Percentiles rank a stretch among this genome's conserved stretches.
Evolutionary conservation across 2,888 invertebrate species (phyloP).

Genomic region (Aplocera efformata): DNA sequence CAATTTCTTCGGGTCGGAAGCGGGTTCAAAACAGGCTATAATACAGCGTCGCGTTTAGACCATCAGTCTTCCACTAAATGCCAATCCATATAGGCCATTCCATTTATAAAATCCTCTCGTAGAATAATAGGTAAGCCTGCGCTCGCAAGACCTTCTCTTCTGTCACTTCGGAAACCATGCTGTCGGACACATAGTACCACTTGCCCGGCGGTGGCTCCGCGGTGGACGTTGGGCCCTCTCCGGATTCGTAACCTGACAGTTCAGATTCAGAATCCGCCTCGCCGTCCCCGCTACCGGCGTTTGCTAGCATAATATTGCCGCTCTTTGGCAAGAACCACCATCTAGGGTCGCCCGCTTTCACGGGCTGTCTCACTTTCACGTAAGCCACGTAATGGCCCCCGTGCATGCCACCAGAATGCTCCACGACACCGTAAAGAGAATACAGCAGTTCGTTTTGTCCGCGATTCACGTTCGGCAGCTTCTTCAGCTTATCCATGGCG

Average conservation of each 20-base stretch:
- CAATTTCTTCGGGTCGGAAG: too few species aligned
- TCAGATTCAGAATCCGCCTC: conserved; percentile 78
- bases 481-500: conserved; percentile 83
- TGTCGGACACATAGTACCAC: conserved; percentile 98
- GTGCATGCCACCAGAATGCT: conserved; percentile 94
- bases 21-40: neutral
- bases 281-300: conserved; percentile 59
- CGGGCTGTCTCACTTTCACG: conserved; percentile 89
- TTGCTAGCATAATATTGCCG: conserved; percentile 74
- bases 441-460: conserved; percentile 88
- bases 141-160: conserved; percentile 90
- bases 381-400: conserved; percentile 95
- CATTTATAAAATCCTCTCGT: conserved; percentile 91
- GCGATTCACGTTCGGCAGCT: conserved; percentile 81
- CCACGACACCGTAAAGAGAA: conserved; percentile 96
- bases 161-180: conserved; percentile 89
- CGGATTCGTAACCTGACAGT: conserved; percentile 78
- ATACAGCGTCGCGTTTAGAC: conserved; percentile 25
- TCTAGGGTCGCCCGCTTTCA: conserved; percentile 82
- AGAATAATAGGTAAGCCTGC: conserved; percentile 97
- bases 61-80: conserved; percentile 70
- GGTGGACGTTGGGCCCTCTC: conserved; percentile 58
- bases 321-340: conserved; percentile 87
- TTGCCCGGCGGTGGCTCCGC: conserved; percentile 82
- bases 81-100: conserved; percentile 48